Conservation (phyloP, 1,140 invertebrate genomes). For the Littorina saxatilis region DNA sequence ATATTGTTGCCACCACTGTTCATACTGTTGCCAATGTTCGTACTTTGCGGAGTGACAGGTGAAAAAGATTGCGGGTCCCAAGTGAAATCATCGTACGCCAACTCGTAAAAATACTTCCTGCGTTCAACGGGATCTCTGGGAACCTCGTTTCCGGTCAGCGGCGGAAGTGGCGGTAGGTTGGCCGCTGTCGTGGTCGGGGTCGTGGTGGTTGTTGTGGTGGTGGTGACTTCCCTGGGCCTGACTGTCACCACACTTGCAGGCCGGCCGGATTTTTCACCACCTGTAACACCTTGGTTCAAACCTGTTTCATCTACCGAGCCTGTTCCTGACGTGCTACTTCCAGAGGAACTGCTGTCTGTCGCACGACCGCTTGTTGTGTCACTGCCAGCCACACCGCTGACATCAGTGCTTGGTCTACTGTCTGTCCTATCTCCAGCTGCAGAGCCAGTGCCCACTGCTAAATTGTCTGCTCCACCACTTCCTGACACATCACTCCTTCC, state of each 20-base stretch:
- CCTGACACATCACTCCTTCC: no score
- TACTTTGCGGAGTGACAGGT: background rate
- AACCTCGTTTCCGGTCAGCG: conserved; percentile 10
- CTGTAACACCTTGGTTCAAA: background rate
- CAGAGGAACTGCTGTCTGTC: no score
- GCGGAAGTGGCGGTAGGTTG: background rate
- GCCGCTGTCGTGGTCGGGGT: background rate
- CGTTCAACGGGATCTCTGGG: background rate
- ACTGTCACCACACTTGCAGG: background rate
- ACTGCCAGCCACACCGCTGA: no score
- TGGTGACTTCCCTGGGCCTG: background rate
- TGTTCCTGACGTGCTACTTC: no score
- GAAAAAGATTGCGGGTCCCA: background rate
- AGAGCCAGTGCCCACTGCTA: no score
- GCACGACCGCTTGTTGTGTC: no score
- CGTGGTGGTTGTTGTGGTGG: background rate
- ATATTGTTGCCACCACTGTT: background rate
- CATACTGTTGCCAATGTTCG: background rate
- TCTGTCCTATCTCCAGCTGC: no score
- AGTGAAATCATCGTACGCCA: background rate
- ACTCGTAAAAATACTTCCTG: background rate
- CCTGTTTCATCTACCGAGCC: no score
- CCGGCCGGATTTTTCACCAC: background rate
- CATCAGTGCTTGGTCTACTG: no score
- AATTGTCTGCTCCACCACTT: no score